phyloP scores from a whole-genome alignment of 2,797 vertebrate species.

The Sus cebifrons region DNA sequence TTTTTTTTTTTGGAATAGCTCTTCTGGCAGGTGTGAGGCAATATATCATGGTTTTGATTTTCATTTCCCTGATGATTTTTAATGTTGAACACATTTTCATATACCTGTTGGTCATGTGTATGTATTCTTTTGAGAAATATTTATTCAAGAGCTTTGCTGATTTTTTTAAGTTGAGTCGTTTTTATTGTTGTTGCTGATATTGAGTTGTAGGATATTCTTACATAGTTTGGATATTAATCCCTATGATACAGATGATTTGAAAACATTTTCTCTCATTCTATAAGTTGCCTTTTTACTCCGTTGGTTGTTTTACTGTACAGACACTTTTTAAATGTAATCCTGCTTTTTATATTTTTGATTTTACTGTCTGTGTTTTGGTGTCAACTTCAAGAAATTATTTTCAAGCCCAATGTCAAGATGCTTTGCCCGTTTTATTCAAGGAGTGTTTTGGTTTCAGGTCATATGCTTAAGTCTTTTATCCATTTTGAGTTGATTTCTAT shows the following conservation, averaged over 20 bases:
- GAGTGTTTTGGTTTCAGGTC: neutral
- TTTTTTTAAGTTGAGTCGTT: neutral
- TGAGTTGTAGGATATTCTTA: neutral
- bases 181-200: neutral
- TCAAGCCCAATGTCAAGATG: neutral
- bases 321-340: neutral
- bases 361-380: neutral
- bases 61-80: neutral
- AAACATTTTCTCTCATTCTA: neutral
- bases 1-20: neutral
- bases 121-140: no score
- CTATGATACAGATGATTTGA: neutral
- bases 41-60: neutral
- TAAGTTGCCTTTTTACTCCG: neutral
- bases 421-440: neutral
- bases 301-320: neutral
- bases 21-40: neutral
- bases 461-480: neutral
- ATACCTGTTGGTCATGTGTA: neutral
- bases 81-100: neutral
- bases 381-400: neutral
- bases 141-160: neutral
- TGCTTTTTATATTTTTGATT: neutral
- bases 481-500: neutral
- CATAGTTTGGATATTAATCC: neutral